phyloP scores from a whole-genome alignment of 2,797 vertebrate genomes.

The Loriculus beryllinus region DNA sequence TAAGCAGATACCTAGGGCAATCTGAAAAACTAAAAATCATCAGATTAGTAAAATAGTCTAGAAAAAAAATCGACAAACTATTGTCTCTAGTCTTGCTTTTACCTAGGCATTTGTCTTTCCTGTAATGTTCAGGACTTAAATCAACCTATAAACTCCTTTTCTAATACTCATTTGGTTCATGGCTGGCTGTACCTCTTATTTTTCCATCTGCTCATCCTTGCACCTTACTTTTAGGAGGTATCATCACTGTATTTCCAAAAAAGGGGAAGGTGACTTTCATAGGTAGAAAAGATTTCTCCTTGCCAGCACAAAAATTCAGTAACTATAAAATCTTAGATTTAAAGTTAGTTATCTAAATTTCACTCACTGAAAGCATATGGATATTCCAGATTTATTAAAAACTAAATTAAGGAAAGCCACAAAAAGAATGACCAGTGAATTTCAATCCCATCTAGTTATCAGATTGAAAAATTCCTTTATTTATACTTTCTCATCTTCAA shows the following conservation, averaged over 20 bases:
- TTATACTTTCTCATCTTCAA: not conserved
- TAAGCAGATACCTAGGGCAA: not conserved
- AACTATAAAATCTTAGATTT: not conserved
- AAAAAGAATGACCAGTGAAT: not conserved
- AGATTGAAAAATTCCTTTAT: not conserved
- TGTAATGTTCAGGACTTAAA: not conserved
- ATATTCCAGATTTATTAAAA: not conserved
- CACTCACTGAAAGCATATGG: not conserved
- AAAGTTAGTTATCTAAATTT: not conserved
- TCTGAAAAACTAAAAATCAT: not conserved
- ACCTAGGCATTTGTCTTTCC: not conserved
- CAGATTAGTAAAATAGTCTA: not conserved
- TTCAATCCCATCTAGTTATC: not conserved
- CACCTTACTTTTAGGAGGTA: not conserved
- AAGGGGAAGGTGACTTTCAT: not conserved
- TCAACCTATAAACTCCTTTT: not conserved
- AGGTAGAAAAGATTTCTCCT: not conserved
- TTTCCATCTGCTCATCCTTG: not conserved
- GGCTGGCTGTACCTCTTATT: not conserved
- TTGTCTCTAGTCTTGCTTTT: not conserved
- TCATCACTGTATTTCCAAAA: not conserved
- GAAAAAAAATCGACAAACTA: not conserved
- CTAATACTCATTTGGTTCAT: not conserved
- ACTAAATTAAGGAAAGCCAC: not conserved
- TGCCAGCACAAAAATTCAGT: not conserved